These are phyloP conservation scores for Rhynchotus rufescens DNA, from an alignment of 2,797 vertebrate genomes.

Conservation along the genomic window DNA sequence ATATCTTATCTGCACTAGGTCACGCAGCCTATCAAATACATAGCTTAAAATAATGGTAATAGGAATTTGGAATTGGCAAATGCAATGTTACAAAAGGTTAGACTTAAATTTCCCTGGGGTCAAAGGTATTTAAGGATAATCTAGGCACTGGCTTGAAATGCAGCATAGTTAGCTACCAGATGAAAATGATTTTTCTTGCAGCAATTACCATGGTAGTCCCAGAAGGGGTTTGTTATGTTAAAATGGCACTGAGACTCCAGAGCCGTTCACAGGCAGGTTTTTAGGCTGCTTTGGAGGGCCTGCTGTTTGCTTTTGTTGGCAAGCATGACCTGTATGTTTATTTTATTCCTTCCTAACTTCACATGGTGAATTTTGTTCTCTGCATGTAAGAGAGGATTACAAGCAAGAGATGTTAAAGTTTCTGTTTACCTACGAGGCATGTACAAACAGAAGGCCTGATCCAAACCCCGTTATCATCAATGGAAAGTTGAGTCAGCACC, in stretches of 20 bases:
- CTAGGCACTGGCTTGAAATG: slow-evolving; percentile 64
- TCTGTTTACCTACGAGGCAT: slow-evolving; percentile 74
- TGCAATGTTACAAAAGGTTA: slow-evolving; percentile 51
- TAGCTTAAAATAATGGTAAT: slow-evolving; percentile 26
- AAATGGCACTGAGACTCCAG: slow-evolving; percentile 57
- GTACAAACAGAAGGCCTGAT: slow-evolving; percentile 62
- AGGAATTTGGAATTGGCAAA: slow-evolving; percentile 46
- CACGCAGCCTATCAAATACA: not conserved
- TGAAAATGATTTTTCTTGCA: slow-evolving; percentile 76
- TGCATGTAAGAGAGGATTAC: slow-evolving; percentile 62
- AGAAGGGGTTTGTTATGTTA: slow-evolving; percentile 73
- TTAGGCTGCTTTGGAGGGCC: slow-evolving; percentile 66
- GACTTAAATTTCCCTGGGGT: slow-evolving; percentile 66
- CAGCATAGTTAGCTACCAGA: slow-evolving; percentile 60
- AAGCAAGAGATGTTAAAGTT: slow-evolving; percentile 71
- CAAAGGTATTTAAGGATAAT: slow-evolving; percentile 72
- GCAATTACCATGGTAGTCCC: slow-evolving; percentile 67
- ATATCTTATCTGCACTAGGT: not conserved
- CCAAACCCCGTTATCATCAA: not conserved
- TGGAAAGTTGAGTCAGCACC: slow-evolving; percentile 12
- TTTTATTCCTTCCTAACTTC: slow-evolving; percentile 66
- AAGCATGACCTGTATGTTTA: slow-evolving; percentile 65
- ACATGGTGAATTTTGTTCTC: slow-evolving; percentile 69
- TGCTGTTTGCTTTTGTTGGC: slow-evolving; percentile 71
- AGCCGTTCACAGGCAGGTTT: slow-evolving; percentile 46